A percentile compares a stretch with the other conserved stretches of the same genome.
These are phyloP conservation scores for Otis tarda DNA, from an alignment of 2,113 vertebrate species.

Conservation along the genomic window DNA sequence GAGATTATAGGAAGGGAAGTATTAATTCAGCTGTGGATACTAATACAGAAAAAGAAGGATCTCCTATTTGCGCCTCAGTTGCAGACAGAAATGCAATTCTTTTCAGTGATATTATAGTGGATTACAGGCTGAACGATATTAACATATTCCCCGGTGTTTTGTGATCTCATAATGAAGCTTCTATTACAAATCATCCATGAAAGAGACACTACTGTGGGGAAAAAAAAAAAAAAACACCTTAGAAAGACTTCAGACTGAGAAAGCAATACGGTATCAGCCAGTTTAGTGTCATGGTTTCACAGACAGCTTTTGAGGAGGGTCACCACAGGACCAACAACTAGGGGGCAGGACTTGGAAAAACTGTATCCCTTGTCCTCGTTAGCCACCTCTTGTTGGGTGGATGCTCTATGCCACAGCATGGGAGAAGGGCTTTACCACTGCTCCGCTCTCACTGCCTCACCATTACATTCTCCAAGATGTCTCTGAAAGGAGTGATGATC, in stretches of 20 bases:
- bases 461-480: neutral
- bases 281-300: neutral
- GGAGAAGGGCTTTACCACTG: neutral
- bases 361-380: neutral
- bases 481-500: neutral
- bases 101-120: slow-evolving; percentile 32
- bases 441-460: neutral
- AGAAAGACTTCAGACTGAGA: neutral
- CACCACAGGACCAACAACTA: neutral
- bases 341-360: neutral
- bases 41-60: neutral
- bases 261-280: neutral
- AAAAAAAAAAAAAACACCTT: neutral
- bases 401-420: neutral
- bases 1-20: neutral
- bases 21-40: slow-evolving; percentile 5
- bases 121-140: slow-evolving; percentile 28
- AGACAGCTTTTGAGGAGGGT: neutral
- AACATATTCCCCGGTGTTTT: slow-evolving; percentile 47
- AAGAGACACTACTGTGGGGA: neutral
- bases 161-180: slow-evolving; percentile 47
- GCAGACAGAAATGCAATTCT: slow-evolving; percentile 28
- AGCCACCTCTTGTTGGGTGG: neutral
- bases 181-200: slow-evolving; percentile 30
- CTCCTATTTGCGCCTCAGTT: slow-evolving; percentile 9